phyloP scores from a whole-genome alignment of 1,140 invertebrate species.

The Trichonephila clavipes region DNA sequence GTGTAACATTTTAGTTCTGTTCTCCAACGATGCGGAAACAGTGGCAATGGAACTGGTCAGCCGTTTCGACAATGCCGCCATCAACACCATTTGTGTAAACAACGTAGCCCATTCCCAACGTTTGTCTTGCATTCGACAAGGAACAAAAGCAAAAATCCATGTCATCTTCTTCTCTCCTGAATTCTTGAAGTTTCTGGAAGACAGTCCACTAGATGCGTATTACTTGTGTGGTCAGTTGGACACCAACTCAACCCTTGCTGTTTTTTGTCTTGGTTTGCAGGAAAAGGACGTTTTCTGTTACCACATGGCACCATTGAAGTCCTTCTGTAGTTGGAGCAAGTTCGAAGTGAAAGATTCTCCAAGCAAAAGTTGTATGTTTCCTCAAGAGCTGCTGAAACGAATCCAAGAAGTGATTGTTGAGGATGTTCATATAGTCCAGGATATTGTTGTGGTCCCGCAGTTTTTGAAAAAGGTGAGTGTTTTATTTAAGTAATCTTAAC shows the following conservation, averaged over 20 bases:
- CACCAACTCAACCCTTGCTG: not conserved
- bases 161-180: constrained; percentile 55
- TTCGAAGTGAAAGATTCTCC: not conserved
- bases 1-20: not conserved
- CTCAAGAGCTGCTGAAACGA: not conserved
- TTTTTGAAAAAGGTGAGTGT: constrained; percentile 25
- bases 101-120: not conserved
- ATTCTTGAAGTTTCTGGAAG: constrained; percentile 41
- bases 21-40: constrained; percentile 3
- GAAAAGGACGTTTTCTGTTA: constrained; percentile 12
- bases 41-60: not conserved
- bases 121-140: not conserved
- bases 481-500: not conserved
- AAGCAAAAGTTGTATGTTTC: not conserved
- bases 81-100: constrained; percentile 30
- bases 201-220: constrained; percentile 14
- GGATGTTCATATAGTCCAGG: not conserved
- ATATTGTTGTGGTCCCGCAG: constrained; percentile 18
- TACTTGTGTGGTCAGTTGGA: not conserved
- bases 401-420: not conserved
- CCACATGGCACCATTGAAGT: constrained; percentile 41
- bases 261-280: constrained; percentile 12
- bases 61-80: not conserved
- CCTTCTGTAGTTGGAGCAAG: constrained; percentile 33
- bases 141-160: not conserved